Conservation (phyloP, 2,888 invertebrate species). For the Rapana venosa region DNA sequence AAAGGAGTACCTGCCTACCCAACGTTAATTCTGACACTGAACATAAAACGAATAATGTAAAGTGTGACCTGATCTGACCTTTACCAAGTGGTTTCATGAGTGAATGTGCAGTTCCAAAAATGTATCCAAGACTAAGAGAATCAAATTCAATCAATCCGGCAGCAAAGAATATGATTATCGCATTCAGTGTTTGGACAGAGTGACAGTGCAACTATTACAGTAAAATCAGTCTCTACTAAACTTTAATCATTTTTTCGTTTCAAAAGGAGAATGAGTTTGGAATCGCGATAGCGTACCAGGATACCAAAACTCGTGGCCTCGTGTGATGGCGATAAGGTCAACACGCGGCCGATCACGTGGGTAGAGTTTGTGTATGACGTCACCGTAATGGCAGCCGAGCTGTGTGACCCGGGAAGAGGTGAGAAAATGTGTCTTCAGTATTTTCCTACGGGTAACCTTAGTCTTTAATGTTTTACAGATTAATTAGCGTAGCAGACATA, state of each 20-base stretch:
- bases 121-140: neutral
- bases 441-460: too few relatives aligned
- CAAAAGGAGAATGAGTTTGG: neutral
- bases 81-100: neutral
- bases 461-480: too few relatives aligned
- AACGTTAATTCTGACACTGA: neutral
- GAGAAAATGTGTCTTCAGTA: neutral
- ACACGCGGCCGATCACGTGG: constrained; percentile 28
- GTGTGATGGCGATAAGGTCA: constrained; percentile 25
- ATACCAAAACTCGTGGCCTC: constrained; percentile 27
- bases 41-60: neutral
- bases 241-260: neutral
- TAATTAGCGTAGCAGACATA: too few relatives aligned
- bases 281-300: neutral
- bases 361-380: constrained; percentile 27
- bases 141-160: neutral
- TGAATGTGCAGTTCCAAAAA: too few relatives aligned
- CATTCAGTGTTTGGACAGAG: neutral
- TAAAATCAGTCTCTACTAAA: neutral
- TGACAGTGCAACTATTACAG: neutral
- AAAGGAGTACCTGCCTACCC: neutral
- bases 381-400: constrained; percentile 39
- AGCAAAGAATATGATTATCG: neutral
- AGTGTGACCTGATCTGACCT: neutral
- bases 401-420: constrained; percentile 36